Evolutionary conservation across 1,140 invertebrate genomes (phyloP).

Genomic region (Brachionus rotundiformis): DNA sequence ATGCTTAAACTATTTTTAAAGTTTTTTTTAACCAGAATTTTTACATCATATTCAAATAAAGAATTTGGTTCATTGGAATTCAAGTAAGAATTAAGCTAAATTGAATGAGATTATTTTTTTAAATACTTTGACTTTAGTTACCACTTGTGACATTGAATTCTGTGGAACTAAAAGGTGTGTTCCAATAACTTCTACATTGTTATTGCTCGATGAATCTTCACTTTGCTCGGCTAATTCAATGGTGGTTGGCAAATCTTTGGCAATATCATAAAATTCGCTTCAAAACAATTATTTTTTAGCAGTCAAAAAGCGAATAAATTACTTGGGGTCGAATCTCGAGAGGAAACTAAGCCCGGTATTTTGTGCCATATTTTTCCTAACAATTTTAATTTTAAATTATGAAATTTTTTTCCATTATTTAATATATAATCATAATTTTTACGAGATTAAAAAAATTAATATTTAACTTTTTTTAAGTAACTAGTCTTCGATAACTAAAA

Average conservation of each 20-base stretch:
- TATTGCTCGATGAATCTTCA: conserved; percentile 2
- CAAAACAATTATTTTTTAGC: too few species aligned
- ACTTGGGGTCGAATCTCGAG: conserved; percentile 37
- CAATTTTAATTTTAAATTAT: conserved; percentile 5
- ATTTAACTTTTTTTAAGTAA: background rate
- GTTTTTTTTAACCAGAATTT: background rate
- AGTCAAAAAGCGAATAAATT: too few species aligned
- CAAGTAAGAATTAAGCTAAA: conserved; percentile 22
- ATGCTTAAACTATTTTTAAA: background rate
- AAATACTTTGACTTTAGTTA: background rate
- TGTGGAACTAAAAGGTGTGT: background rate
- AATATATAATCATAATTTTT: too few species aligned
- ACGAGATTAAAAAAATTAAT: conserved; percentile 1
- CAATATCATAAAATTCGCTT: conserved; percentile 39
- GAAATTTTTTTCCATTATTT: conserved; percentile 25
- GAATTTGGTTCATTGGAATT: background rate
- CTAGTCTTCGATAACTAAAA: background rate
- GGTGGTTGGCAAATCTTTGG: conserved; percentile 24
- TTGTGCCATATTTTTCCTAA: conserved; percentile 10
- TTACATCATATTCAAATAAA: conserved; percentile 5
- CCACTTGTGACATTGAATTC: conserved; percentile 27
- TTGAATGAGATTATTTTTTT: background rate
- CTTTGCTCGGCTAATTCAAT: conserved; percentile 26
- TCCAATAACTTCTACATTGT: conserved; percentile 20
- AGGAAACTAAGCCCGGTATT: conserved; percentile 40